Base-by-base conservation (phyloP, 2,888 invertebrate species). In the Anodontia alba region DNA sequence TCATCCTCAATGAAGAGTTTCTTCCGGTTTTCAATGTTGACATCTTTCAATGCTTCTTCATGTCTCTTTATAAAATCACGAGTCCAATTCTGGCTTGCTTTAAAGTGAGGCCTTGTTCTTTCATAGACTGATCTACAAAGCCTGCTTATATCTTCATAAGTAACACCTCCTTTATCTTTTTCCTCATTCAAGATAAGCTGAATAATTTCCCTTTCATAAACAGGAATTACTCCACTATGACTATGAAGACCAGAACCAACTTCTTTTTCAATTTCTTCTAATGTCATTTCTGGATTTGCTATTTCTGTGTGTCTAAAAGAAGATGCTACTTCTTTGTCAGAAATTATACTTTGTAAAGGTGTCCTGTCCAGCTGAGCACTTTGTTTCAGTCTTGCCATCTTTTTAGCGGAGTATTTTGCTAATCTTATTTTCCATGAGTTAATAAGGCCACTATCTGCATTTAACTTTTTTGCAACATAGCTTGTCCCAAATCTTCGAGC, bases 381-480 rank as follows among this genome's bases (percentile, higher is more conserved):
- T 51, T 81, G 73, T 10, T 67, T 51, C n/a, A 75, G 69, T 38
- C 76, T 74, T 3, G 81, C 84, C 79, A 84, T 81, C 66, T 78
- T 84, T 42, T 79, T 78, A 3, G 76, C 76, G 29, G 72, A 72
- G 33, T 66, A 62, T 57, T 78, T 81, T 15, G 81, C 84, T 79
- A 84, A 77, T 77, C 82, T 85, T 10, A 85, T 82, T 73, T 79
- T 82, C 85, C 85, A 85, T 10, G 85, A 80, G 78, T 79, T 80
- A 20, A 85, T 85, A 31, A 85, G 49, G 26, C 78, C 80, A 46
- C 80, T 81, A 54, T 85, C 82, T 31, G 82, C 76, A 10, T 82
- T 82, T 17, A 82, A 71, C 36, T 78, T 75, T 31, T 81, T 76
- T 29, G 81, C 85, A 15, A 82, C 85, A 80, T 85, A 79, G 0